These are phyloP conservation scores for Leucosticte australis DNA, from an alignment of 2,113 vertebrate genomes.

Conservation along the genomic window DNA sequence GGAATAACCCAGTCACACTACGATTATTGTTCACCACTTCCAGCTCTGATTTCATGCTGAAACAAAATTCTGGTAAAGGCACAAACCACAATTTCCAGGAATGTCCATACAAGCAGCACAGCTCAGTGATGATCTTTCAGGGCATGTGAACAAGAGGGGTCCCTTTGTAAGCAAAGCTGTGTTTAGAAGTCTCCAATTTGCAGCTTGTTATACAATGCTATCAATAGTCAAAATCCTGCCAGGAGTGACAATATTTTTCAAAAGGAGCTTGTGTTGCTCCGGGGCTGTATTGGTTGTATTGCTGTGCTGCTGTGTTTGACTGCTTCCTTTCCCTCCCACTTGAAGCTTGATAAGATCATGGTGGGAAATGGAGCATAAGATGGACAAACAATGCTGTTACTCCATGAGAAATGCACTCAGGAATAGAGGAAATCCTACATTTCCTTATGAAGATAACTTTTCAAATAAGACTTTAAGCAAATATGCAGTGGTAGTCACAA, in stretches of 20 bases:
- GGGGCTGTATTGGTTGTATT: not conserved
- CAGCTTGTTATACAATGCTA: not conserved
- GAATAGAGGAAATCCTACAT: slow-evolving; percentile 46
- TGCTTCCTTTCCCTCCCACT: slow-evolving; percentile 25
- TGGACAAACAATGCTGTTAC: slow-evolving; percentile 33
- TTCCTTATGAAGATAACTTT: slow-evolving; percentile 43
- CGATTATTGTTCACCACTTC: not conserved
- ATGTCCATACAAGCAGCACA: not conserved
- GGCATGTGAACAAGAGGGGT: not conserved
- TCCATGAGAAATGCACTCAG: not conserved
- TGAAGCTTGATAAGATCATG: slow-evolving; percentile 32
- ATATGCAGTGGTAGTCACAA: not conserved
- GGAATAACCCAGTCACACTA: not conserved
- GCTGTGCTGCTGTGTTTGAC: not conserved
- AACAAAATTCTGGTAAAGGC: not conserved
- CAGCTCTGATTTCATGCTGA: not conserved
- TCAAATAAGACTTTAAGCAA: not conserved
- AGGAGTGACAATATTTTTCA: not conserved
- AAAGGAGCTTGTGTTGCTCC: not conserved
- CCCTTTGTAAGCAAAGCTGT: not conserved
- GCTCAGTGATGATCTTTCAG: fast-evolving
- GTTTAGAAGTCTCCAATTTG: not conserved
- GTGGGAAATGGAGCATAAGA: slow-evolving; percentile 23
- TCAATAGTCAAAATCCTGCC: not conserved
- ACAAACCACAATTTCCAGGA: not conserved